Percentiles rank a stretch among this genome's conserved stretches.
Conservation (phyloP, 2,888 invertebrate genomes). For the Ophraella communa region DNA sequence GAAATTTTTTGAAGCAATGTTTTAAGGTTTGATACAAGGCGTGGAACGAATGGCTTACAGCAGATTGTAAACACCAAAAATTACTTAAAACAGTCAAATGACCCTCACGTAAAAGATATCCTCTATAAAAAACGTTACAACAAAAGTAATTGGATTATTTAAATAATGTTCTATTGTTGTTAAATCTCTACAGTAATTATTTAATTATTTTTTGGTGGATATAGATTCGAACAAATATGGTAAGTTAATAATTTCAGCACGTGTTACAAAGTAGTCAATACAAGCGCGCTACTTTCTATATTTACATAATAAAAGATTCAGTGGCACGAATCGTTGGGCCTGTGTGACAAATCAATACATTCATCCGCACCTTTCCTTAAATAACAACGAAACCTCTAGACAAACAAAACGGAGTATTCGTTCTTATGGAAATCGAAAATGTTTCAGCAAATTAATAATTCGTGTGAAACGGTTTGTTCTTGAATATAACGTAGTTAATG, state of each 20-base stretch:
- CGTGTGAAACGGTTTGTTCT: slow-evolving; percentile 11
- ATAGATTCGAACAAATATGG: not conserved
- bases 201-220: not conserved
- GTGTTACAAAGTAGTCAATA: not conserved
- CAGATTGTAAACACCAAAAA: too few species aligned
- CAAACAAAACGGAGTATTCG: slow-evolving; percentile 16
- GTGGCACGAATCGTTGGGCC: not conserved
- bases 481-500: slow-evolving; percentile 10
- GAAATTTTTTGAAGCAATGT: too few species aligned
- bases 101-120: too few species aligned
- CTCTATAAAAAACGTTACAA: too few species aligned
- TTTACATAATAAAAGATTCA: not conserved
- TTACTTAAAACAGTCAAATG: too few species aligned
- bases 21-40: too few species aligned
- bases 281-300: not conserved
- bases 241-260: not conserved
- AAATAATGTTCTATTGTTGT: too few species aligned
- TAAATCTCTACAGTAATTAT: too few species aligned
- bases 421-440: slow-evolving; percentile 16
- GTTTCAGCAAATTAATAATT: slow-evolving; percentile 19
- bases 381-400: slow-evolving; percentile 4
- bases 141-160: too few species aligned
- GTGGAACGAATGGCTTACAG: too few species aligned
- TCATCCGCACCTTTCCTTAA: not conserved
- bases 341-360: slow-evolving; percentile 1